These are phyloP conservation scores for Mico argentatus DNA, from an alignment of 2,797 vertebrate species.

Conservation along the genomic window DNA sequence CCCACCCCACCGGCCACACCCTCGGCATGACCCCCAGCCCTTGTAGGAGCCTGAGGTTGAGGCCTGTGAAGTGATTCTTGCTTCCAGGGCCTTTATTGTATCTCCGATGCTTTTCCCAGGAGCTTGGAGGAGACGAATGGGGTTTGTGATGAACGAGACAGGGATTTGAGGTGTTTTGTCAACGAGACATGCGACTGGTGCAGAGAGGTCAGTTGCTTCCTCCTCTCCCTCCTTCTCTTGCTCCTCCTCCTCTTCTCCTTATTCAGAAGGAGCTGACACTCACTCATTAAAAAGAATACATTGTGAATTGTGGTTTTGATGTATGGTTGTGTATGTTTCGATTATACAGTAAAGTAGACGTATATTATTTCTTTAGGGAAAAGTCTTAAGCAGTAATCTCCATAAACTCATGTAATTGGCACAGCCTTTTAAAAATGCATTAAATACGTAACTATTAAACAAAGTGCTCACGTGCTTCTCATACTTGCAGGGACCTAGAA, in stretches of 20 bases:
- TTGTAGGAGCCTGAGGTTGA: not conserved
- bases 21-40: accelerated
- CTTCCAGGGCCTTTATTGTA: accelerated
- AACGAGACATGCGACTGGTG: accelerated
- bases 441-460: accelerated
- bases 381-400: not conserved
- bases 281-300: not conserved
- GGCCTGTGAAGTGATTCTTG: not conserved
- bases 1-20: not conserved
- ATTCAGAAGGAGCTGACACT: not conserved
- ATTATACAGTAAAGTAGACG: no score
- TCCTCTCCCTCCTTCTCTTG: no score
- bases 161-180: no score
- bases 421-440: not conserved
- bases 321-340: not conserved
- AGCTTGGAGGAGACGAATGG: not conserved
- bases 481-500: not conserved
- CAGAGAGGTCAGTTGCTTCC: not conserved
- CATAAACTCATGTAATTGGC: not conserved
- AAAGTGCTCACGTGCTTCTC: not conserved
- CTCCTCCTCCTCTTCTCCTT: not conserved
- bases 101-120: not conserved
- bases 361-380: not conserved
- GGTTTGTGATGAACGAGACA: not conserved
- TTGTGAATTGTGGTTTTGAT: not conserved